These are phyloP conservation scores for Fukomys damarensis DNA, from an alignment of 2,113 vertebrate species.

Conservation along the genomic window DNA sequence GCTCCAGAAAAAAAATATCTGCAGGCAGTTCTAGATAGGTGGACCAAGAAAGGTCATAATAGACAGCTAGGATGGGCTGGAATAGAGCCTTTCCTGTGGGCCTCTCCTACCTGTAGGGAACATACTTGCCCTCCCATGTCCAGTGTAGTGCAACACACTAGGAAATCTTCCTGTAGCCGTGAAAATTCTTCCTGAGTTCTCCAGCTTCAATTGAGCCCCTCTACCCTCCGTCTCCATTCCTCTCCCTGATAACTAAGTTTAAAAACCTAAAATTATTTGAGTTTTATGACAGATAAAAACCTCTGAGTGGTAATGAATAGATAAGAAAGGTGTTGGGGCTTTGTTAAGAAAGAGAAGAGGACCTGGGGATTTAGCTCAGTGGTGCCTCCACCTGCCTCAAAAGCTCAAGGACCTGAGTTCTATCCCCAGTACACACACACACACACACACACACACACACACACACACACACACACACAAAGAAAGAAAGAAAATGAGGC, in stretches of 20 bases:
- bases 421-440: too few species aligned
- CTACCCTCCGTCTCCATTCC: too few species aligned
- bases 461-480: too few species aligned
- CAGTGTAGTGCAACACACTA: not conserved
- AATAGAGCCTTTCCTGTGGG: not conserved
- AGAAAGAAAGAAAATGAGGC: slow-evolving; percentile 29
- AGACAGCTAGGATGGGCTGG: not conserved
- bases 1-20: not conserved
- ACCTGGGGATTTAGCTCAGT: too few species aligned
- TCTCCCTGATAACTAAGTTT: not conserved
- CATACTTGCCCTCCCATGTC: not conserved
- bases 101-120: not conserved
- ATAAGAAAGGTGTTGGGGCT: not conserved
- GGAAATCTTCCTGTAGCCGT: not conserved
- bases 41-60: not conserved
- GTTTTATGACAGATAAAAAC: not conserved
- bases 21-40: not conserved
- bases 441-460: too few species aligned
- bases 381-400: too few species aligned
- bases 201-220: too few species aligned
- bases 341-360: too few species aligned
- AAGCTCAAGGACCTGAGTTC: too few species aligned
- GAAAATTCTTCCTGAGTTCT: not conserved
- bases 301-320: not conserved
- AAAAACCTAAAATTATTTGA: not conserved